phyloP scores from a whole-genome alignment of 2,113 vertebrate species.

The Anhinga anhinga region DNA sequence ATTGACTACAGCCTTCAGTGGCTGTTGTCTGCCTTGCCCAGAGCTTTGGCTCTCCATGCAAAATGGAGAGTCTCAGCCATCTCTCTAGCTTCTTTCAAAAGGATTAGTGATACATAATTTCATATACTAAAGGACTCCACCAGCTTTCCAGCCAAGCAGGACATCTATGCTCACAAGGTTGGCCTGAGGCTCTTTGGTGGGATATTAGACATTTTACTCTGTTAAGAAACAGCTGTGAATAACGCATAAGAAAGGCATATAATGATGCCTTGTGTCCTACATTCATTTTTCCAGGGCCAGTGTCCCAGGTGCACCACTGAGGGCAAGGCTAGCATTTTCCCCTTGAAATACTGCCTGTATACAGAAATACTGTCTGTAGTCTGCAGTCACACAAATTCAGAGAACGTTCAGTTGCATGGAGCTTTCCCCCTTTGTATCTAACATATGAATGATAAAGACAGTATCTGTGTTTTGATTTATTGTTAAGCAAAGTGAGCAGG shows the following conservation, averaged over 20 bases:
- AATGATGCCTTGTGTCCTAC: not conserved
- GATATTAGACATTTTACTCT: not conserved
- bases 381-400: not conserved
- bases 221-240: not conserved
- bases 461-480: constrained; percentile 49
- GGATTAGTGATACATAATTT: not conserved
- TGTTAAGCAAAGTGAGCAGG: constrained; percentile 47
- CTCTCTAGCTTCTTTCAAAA: not conserved
- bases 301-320: not conserved
- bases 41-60: not conserved
- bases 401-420: not conserved
- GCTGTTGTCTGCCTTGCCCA: not conserved
- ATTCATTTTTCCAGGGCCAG: not conserved
- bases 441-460: not conserved
- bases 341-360: not conserved
- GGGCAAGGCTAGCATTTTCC: not conserved
- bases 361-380: too few species aligned
- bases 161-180: not conserved
- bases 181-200: not conserved
- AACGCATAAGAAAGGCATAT: not conserved
- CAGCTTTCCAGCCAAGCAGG: not conserved
- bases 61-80: not conserved
- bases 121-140: not conserved
- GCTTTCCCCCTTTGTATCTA: not conserved
- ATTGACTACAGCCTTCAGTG: not conserved